These are phyloP conservation scores for Anarrhichthys ocellatus DNA, from an alignment of 2,113 vertebrate genomes.

Conservation along the genomic window DNA sequence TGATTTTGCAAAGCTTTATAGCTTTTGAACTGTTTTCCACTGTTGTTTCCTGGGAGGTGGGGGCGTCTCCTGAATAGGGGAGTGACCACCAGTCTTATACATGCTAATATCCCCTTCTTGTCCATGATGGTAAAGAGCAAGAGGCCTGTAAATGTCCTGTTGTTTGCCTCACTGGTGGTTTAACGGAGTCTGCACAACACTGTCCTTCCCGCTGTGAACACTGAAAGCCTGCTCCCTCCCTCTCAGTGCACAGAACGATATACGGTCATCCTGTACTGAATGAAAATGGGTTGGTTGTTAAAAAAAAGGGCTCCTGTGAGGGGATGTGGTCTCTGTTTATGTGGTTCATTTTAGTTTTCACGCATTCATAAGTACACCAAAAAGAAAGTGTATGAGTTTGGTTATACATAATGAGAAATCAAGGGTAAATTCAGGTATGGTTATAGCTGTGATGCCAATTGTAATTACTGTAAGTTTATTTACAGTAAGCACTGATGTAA, in stretches of 20 bases:
- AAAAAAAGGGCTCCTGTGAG: conserved; percentile 21
- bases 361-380: background rate
- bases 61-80: conserved; percentile 24
- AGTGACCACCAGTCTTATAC: conserved; percentile 30
- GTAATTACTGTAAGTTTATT: background rate
- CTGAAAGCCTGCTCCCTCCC: conserved; percentile 58
- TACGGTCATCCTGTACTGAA: conserved; percentile 45
- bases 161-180: conserved; percentile 44
- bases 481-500: background rate
- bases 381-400: background rate
- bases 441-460: background rate
- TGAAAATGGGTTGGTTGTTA: conserved; percentile 20
- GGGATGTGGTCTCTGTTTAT: background rate
- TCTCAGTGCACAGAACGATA: conserved; percentile 40
- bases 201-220: conserved; percentile 3
- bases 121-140: conserved; percentile 11
- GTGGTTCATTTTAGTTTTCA: background rate
- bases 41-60: conserved; percentile 25
- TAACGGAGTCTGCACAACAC: conserved; percentile 47
- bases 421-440: background rate
- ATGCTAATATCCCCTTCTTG: conserved; percentile 56
- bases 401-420: background rate
- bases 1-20: background rate
- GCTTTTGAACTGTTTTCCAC: conserved; percentile 16
- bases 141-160: conserved; percentile 42